These are phyloP conservation scores for Yponomeuta sedellus DNA, from an alignment of 2,888 invertebrate species.

Conservation along the genomic window DNA sequence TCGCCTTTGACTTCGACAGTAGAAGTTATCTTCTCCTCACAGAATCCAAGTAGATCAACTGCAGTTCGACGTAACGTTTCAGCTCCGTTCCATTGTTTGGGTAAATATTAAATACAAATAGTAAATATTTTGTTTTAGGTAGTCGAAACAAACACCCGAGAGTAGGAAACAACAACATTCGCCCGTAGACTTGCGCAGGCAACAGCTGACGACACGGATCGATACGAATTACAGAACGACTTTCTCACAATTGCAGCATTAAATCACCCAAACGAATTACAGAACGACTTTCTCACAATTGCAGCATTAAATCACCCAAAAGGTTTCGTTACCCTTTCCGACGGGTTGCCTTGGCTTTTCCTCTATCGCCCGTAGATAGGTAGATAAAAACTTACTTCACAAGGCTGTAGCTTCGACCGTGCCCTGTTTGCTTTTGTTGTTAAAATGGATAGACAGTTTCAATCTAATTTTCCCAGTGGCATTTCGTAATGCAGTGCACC, in stretches of 20 bases:
- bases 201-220: neutral
- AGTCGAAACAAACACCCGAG: no score
- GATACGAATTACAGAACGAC: neutral
- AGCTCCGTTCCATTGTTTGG: no score
- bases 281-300: neutral
- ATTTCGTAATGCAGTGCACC: conserved; percentile 13
- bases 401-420: no score
- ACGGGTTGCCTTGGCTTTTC: neutral
- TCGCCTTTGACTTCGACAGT: no score
- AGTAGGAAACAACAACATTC: no score
- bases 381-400: neutral
- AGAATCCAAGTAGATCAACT: no score
- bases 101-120: no score
- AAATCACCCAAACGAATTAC: neutral
- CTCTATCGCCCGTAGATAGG: neutral
- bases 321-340: neutral
- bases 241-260: neutral
- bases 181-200: no score
- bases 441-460: neutral
- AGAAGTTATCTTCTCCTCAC: no score
- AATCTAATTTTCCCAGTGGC: neutral
- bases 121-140: no score
- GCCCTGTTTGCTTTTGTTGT: neutral
- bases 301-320: neutral
- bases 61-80: no score